Conservation (phyloP, 2,797 vertebrate species). For the Adelosebastes latens region DNA sequence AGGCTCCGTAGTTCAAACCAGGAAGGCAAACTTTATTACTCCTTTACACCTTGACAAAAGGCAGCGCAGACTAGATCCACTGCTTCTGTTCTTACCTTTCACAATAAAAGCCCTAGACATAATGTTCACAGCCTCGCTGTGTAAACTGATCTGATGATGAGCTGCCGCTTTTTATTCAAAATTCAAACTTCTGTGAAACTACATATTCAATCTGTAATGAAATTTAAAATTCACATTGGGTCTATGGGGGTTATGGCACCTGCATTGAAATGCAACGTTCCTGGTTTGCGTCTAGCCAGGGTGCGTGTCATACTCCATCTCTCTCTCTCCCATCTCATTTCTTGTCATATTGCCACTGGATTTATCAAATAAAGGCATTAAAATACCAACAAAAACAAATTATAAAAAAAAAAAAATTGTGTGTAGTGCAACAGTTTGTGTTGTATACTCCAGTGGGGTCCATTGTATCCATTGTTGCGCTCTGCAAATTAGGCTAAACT, state of each 20-base stretch:
- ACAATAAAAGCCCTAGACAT: too few relatives aligned
- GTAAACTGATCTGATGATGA: neutral
- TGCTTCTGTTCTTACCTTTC: too few relatives aligned
- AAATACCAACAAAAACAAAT: too few relatives aligned
- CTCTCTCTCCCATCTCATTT: neutral
- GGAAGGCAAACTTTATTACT: too few relatives aligned
- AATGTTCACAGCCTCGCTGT: too few relatives aligned
- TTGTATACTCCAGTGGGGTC: neutral
- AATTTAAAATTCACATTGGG: neutral
- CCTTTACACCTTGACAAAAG: too few relatives aligned
- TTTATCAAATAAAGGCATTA: neutral
- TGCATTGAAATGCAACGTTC: neutral
- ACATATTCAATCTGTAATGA: neutral
- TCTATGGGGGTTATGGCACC: neutral
- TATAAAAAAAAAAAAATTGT: neutral
- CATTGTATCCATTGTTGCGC: neutral
- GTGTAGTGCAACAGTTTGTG: neutral
- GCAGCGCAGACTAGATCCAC: too few relatives aligned
- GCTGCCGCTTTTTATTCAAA: neutral
- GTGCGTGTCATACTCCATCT: neutral
- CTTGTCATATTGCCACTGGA: neutral
- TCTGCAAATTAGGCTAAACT: neutral
- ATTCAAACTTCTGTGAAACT: neutral
- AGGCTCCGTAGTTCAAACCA: accelerated
- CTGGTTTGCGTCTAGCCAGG: neutral